Evolutionary conservation across 1,140 invertebrate genomes (phyloP), one percentile per base, ranked within the genome.

Genomic region (Schlechtendalia chinensis): DNA sequence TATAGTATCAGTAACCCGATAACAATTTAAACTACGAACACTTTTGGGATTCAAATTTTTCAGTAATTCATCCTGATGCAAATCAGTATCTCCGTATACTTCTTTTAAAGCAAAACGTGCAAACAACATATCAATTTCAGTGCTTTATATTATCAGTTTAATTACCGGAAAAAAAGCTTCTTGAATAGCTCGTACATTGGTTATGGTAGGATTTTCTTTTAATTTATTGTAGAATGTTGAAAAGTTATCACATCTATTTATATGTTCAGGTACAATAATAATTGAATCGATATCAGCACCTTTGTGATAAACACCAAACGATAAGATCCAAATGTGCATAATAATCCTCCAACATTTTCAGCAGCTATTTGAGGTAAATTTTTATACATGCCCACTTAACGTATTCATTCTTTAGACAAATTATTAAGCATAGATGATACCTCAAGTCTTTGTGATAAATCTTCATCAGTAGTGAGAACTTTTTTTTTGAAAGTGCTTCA

Each of bases 121-220:
- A 88, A 99, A 99, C 69, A 99, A 86, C 91, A 99, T 94, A 90
- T 99, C 98, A 82, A 98, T 96, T 88, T 98, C 98, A 83, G 99
- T 98, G 29, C 95, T 95, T 89, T 98, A 95, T 87, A 99, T 99
- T 85, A 95, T 96, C 94, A 99, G 97, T 89, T 99, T 99, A 74
- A 99, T 98, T 5, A 99, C 96, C 24, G 98, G 98, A 80, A 99
- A 98, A 89, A 96, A 99, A 0, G 98, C 98, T 86, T 99, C 97
- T 87, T 99, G 96, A 14, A 99, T 96, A 1, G 95, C 92, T 85
- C 93, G 86, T 71, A 95, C 86, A 83, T 95, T 92, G 81, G 91
- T 91, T 59, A 97, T 95, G 90, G 97, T 94, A 12, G 90, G 87
- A 84, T 97, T 94, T 83, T 91, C 87, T 85, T 94, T 96, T 5